phyloP scores from a whole-genome alignment of 2,113 vertebrate genomes.

The Ceyx melanurus region DNA sequence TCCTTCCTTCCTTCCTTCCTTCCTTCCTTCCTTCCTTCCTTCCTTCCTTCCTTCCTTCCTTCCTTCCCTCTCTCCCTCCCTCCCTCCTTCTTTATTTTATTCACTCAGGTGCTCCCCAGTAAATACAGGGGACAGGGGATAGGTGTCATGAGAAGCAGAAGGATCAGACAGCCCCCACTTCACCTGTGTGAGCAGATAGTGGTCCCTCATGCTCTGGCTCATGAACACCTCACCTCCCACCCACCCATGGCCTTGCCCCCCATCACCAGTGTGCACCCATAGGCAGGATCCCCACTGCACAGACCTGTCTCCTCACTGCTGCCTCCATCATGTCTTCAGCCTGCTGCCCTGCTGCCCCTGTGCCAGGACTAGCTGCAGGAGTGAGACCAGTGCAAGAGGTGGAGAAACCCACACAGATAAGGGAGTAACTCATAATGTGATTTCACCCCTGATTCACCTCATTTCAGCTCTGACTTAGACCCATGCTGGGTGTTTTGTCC shows the following conservation, averaged over 20 bases:
- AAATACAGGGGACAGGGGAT: not conserved
- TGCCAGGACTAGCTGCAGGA: not conserved
- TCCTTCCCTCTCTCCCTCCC: too few species aligned
- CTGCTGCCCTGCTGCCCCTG: not conserved
- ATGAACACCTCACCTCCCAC: not conserved
- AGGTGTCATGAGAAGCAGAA: not conserved
- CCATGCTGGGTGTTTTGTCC: not conserved
- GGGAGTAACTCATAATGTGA: not conserved
- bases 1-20: too few species aligned
- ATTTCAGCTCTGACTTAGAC: not conserved
- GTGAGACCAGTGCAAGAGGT: not conserved
- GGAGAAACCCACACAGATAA: not conserved
- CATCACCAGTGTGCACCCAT: not conserved
- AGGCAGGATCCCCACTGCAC: not conserved
- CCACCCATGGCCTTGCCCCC: accelerated
- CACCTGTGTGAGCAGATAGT: not conserved
- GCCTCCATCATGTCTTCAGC: not conserved
- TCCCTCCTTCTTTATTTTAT: not conserved
- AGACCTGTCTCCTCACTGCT: not conserved
- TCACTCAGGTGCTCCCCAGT: not conserved
- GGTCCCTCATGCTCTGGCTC: not conserved
- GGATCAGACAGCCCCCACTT: not conserved
- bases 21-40: too few species aligned
- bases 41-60: too few species aligned
- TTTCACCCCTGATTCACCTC: not conserved